Evolutionary conservation across 2,888 invertebrate species (phyloP).

Genomic region (Caradrina kadenii): DNA sequence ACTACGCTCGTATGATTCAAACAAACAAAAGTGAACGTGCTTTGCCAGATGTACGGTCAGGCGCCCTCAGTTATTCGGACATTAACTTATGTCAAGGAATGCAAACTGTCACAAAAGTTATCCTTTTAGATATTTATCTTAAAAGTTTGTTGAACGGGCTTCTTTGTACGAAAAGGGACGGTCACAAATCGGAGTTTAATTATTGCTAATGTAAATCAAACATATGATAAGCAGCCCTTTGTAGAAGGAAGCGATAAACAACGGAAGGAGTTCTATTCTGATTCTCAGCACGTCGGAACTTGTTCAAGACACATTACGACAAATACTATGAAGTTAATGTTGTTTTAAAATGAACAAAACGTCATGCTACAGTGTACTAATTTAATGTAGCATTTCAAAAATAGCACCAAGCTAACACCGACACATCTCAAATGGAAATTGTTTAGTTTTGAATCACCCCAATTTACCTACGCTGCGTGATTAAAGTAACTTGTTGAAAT

Average conservation of each 20-base stretch:
- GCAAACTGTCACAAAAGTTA: constrained; percentile 48
- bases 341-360: constrained; percentile 63
- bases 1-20: constrained; percentile 66
- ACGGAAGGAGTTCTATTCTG: constrained; percentile 67
- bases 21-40: constrained; percentile 74
- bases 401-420: constrained; percentile 60
- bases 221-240: constrained; percentile 54
- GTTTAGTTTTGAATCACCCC: constrained; percentile 56
- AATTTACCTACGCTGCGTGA: constrained; percentile 32
- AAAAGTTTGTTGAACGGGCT: constrained; percentile 22
- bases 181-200: constrained; percentile 37
- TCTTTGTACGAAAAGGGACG: constrained; percentile 12
- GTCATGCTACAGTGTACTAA: constrained; percentile 46
- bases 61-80: constrained; percentile 56
- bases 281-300: constrained; percentile 69
- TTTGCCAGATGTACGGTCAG: constrained; percentile 65
- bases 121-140: constrained; percentile 16
- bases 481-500: background rate
- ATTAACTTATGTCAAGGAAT: constrained; percentile 59
- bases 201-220: constrained; percentile 60
- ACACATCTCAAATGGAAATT: constrained; percentile 52
- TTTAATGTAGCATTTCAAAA: constrained; percentile 64
- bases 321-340: constrained; percentile 59
- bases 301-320: constrained; percentile 55
- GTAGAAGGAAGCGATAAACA: constrained; percentile 64